Percentiles rank a stretch among this genome's conserved stretches.
phyloP scores from a whole-genome alignment of 2,888 invertebrate genomes.

The Neuroscelio doddi region DNA sequence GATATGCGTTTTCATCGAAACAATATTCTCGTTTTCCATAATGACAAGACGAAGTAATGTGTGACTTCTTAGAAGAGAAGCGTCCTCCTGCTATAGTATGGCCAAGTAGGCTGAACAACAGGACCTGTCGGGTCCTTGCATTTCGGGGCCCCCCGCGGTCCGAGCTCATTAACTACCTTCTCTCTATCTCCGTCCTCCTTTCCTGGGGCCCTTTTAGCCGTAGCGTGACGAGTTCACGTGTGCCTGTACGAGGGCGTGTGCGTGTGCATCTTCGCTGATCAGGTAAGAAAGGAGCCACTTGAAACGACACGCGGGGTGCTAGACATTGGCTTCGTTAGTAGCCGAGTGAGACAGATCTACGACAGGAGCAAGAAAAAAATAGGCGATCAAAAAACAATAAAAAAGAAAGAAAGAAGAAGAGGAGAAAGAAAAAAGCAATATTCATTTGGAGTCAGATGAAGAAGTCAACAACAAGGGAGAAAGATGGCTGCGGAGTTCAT shows the following conservation, averaged over 20 bases:
- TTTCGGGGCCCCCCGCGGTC: conserved; percentile 61
- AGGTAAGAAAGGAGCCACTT: conserved; percentile 72
- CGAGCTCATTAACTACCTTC: conserved; percentile 68
- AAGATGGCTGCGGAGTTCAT: conserved; percentile 39
- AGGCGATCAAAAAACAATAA: conserved; percentile 1
- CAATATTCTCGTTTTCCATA: conserved; percentile 6
- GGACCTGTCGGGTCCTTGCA: conserved; percentile 39
- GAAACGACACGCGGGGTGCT: conserved; percentile 71
- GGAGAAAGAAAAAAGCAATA: conserved; percentile 35
- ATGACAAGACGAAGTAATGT: conserved; percentile 44
- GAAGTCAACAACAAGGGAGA: conserved; percentile 46
- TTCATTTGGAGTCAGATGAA: conserved; percentile 46
- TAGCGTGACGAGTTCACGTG: conserved; percentile 46
- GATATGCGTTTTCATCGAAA: too few species aligned
- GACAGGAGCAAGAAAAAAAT: conserved; percentile 12
- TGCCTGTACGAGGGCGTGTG: conserved; percentile 40
- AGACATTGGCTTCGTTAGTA: conserved; percentile 64
- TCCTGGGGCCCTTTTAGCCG: conserved; percentile 31
- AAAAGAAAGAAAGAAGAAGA: conserved; percentile 37
- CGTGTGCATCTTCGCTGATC: conserved; percentile 53
- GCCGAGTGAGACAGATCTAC: conserved; percentile 44
- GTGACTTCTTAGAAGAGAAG: conserved; percentile 54
- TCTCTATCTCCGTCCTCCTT: conserved; percentile 25
- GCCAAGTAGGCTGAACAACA: conserved; percentile 8
- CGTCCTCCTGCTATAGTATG: conserved; percentile 6